phyloP scores from a whole-genome alignment of 2,797 vertebrate species.

The Catamblyrhynchus diadema region DNA sequence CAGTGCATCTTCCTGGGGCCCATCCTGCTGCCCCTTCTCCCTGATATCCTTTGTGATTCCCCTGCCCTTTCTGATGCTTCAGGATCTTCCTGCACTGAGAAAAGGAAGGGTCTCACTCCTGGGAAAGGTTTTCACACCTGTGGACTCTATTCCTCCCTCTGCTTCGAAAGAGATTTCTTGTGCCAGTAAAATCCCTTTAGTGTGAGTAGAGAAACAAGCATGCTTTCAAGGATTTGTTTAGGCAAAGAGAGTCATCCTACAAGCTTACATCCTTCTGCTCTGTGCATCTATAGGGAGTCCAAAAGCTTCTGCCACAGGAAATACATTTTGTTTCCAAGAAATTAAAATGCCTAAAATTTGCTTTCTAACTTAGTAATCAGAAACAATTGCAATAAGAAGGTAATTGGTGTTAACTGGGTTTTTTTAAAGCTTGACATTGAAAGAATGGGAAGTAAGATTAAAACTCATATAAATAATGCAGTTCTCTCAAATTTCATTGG shows the following conservation, averaged over 20 bases:
- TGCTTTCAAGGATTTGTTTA: background rate
- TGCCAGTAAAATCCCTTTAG: background rate
- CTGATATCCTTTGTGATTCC: background rate
- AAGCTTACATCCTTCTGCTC: background rate
- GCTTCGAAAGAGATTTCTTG: background rate
- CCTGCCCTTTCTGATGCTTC: background rate
- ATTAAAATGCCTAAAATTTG: background rate
- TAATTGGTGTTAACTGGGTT: background rate
- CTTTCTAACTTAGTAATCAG: background rate
- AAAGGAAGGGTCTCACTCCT: background rate
- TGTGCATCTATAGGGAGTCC: background rate
- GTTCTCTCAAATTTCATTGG: background rate
- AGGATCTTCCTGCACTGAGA: background rate
- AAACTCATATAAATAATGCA: background rate
- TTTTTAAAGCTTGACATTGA: background rate
- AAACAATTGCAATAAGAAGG: background rate
- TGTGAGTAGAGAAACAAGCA: rapidly evolving
- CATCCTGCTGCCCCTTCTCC: background rate
- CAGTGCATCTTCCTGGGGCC: background rate
- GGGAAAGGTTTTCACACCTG: background rate
- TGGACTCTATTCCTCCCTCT: background rate
- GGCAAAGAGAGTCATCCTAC: background rate
- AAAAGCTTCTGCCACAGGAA: background rate
- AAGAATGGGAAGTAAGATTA: background rate
- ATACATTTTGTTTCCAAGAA: background rate